Conservation (phyloP, 2,797 vertebrate genomes). For the Antennarius maculatus region DNA sequence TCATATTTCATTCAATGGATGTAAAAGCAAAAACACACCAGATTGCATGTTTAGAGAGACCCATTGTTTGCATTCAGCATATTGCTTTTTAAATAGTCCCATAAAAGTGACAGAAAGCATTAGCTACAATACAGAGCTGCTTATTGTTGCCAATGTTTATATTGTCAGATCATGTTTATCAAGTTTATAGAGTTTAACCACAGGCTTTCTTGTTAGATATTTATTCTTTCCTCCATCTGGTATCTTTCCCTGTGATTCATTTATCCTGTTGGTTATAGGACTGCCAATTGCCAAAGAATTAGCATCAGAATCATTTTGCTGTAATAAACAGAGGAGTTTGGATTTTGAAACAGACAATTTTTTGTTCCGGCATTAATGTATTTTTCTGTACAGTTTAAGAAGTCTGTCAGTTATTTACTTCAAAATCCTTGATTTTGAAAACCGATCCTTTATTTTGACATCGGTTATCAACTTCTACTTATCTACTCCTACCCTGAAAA, state of each 20-base stretch:
- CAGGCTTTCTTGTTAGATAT: constrained; percentile 6
- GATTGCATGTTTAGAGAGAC: constrained; percentile 8
- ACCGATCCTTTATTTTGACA: too few species aligned
- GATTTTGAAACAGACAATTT: constrained; percentile 3
- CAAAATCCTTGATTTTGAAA: too few species aligned
- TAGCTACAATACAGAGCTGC: constrained; percentile 7
- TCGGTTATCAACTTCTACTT: too few species aligned
- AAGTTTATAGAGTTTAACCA: constrained; percentile 25
- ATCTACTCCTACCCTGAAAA: too few species aligned
- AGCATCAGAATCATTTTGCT: constrained; percentile 19
- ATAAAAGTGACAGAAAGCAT: constrained; percentile 10
- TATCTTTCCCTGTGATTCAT: constrained; percentile 17
- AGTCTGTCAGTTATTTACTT: background rate
- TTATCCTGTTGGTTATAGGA: constrained; percentile 32
- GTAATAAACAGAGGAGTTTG: constrained; percentile 9
- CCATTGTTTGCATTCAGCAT: constrained; percentile 8
- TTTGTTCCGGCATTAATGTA: constrained; percentile 1
- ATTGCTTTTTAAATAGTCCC: background rate
- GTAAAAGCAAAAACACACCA: background rate
- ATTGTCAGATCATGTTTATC: constrained; percentile 28
- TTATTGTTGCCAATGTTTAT: constrained; percentile 32
- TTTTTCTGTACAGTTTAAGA: background rate
- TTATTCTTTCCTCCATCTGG: constrained; percentile 36
- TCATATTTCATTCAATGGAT: constrained; percentile 7
- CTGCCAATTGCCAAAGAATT: constrained; percentile 9